A percentile compares a stretch with the other conserved stretches of the same genome.
Evolutionary conservation across 2,888 invertebrate genomes (phyloP).

Genomic region (Stomorhina lunata): DNA sequence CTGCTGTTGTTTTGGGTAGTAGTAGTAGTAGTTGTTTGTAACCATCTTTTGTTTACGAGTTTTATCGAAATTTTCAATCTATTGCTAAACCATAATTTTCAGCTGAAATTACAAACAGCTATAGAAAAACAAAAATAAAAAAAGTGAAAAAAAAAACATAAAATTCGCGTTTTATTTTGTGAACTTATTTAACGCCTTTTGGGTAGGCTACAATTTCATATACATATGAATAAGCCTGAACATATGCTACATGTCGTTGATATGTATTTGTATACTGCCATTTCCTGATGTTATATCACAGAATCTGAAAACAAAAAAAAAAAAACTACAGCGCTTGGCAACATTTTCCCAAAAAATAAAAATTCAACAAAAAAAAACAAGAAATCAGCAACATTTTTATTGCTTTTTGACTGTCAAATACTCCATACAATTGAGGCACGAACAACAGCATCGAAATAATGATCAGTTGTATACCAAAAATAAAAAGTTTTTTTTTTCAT

Average conservation of each 20-base stretch:
- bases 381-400: slow-evolving; percentile 77
- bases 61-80: slow-evolving; percentile 66
- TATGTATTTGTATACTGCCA: slow-evolving; percentile 16
- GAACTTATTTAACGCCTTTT: slow-evolving; percentile 49
- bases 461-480: slow-evolving; percentile 41
- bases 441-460: slow-evolving; percentile 31
- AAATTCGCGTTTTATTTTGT: slow-evolving; percentile 45
- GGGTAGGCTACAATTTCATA: slow-evolving; percentile 48
- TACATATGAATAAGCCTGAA: slow-evolving; percentile 43
- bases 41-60: slow-evolving; percentile 65
- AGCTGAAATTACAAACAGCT: slow-evolving; percentile 45
- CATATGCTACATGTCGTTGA: slow-evolving; percentile 54
- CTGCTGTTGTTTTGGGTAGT: slow-evolving; percentile 43
- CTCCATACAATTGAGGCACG: slow-evolving; percentile 48
- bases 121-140: slow-evolving; percentile 18
- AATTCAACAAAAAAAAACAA: slow-evolving; percentile 72
- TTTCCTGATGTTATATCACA: slow-evolving; percentile 60
- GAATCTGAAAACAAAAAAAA: slow-evolving; percentile 40
- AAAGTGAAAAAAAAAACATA: slow-evolving; percentile 22
- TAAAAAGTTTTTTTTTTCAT: no score
- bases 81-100: slow-evolving; percentile 66
- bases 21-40: slow-evolving; percentile 22
- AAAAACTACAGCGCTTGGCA: slow-evolving; percentile 39
- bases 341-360: slow-evolving; percentile 68
- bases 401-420: slow-evolving; percentile 62